Conservation (phyloP, 2,797 vertebrate genomes). For the Gambelia wislizenii region DNA sequence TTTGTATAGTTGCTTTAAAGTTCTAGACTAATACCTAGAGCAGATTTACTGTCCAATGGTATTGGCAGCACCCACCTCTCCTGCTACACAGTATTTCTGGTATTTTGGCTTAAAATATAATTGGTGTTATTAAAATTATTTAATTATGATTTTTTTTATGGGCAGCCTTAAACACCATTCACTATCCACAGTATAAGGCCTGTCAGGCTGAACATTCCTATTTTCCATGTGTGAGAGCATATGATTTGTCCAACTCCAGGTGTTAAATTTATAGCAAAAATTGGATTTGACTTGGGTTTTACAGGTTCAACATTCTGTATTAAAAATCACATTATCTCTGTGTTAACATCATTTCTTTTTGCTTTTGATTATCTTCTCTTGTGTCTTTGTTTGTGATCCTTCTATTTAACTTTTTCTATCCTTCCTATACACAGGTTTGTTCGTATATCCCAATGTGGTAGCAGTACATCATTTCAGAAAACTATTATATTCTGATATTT, state of each 20-base stretch:
- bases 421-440: not conserved
- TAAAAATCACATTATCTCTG: not conserved
- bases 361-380: not conserved
- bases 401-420: not conserved
- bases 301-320: not conserved
- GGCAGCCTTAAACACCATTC: not conserved
- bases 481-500: not conserved
- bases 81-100: not conserved
- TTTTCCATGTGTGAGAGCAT: not conserved
- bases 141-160: not conserved
- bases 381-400: not conserved
- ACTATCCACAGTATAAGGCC: not conserved
- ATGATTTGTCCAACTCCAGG: not conserved
- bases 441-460: not conserved
- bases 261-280: not conserved
- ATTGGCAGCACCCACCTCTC: too few relatives aligned
- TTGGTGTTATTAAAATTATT: not conserved
- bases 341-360: not conserved
- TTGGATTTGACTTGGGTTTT: not conserved
- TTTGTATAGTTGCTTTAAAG: too few relatives aligned
- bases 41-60: too few relatives aligned
- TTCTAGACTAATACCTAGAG: too few relatives aligned
- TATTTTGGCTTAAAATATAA: not conserved
- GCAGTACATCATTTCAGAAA: not conserved
- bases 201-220: not conserved